Conservation (phyloP, 2,113 vertebrate genomes). For the Probosciger aterrimus region DNA sequence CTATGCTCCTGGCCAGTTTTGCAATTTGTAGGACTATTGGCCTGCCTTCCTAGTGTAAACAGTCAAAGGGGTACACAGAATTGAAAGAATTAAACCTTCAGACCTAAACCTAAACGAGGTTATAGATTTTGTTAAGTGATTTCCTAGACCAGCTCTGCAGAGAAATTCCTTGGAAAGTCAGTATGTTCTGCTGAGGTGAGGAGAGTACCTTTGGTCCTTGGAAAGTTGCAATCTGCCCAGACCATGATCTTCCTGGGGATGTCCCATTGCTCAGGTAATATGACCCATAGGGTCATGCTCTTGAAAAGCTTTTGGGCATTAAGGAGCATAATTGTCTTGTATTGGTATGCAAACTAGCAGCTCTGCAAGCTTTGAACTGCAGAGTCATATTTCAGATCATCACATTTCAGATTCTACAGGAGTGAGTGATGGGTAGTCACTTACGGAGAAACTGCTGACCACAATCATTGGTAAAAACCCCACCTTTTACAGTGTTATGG, state of each 20-base stretch:
- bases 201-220: not conserved
- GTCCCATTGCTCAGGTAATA: not conserved
- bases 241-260: not conserved
- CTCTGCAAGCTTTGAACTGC: not conserved
- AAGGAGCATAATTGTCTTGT: not conserved
- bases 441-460: fast-evolving
- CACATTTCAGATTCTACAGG: not conserved
- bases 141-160: not conserved
- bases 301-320: not conserved
- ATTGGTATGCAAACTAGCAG: not conserved
- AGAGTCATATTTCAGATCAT: not conserved
- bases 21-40: not conserved
- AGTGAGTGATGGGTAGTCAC: fast-evolving
- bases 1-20: not conserved
- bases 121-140: slow-evolving; percentile 39
- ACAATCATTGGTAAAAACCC: not conserved
- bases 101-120: slow-evolving; percentile 12
- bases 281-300: not conserved
- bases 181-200: not conserved
- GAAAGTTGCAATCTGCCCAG: not conserved
- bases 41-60: not conserved
- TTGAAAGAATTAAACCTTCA: not conserved
- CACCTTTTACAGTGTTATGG: not conserved
- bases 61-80: not conserved
- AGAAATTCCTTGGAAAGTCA: slow-evolving; percentile 8